Base-by-base conservation (phyloP, 92 coral and sea anemone species). In the Palythoa heliodiscus region DNA sequence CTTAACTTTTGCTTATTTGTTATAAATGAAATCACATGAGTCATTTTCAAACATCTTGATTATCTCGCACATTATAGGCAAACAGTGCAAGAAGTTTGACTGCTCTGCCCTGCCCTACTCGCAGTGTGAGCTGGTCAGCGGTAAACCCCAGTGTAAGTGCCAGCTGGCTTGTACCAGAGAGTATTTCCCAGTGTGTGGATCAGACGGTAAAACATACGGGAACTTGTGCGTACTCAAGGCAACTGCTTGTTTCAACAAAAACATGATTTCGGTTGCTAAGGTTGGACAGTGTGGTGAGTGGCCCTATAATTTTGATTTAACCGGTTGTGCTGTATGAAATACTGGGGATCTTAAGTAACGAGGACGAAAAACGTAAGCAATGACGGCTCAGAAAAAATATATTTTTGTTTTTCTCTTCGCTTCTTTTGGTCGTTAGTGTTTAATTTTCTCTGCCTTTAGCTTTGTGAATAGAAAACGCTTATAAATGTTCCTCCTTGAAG, bases 271-370 rank as follows among this genome's bases (percentile, higher is more conserved):
- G 0, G 83, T 89, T 40, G 75, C 83, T 0, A 74, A 76, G 68
- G 23, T 80, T 53, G 92, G 92, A 10, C 84, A 86, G 39, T 76
- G 82, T 11, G 82, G 82, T 76, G 69, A 77, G 83, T 73, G 9
- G 35, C 35, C 35, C 25, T 3, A 43, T 1, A 43, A 43, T 0
- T 3, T 43, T 8, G 50, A 8, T 43, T 43, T 43, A 43, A 43
- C 50, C 35, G 35, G 35, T 29, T 29, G 35, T 29, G 35, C 35
- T 29, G 35, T 29, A 29, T 29, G 35, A 29, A 29, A 29, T 29
- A 29, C 1, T 29, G 1, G 35, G 35, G 35, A 29, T 1, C 35
- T 29, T 29, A 29, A 29, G 35, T 1, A 29, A 29, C 35, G 1
- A 29, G 35, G 35, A 29, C 35, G n/a, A n/a, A n/a, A n/a, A 29